These are phyloP conservation scores for Micronycteris hirsuta DNA, from an alignment of 2,113 vertebrate genomes.

Conservation along the genomic window DNA sequence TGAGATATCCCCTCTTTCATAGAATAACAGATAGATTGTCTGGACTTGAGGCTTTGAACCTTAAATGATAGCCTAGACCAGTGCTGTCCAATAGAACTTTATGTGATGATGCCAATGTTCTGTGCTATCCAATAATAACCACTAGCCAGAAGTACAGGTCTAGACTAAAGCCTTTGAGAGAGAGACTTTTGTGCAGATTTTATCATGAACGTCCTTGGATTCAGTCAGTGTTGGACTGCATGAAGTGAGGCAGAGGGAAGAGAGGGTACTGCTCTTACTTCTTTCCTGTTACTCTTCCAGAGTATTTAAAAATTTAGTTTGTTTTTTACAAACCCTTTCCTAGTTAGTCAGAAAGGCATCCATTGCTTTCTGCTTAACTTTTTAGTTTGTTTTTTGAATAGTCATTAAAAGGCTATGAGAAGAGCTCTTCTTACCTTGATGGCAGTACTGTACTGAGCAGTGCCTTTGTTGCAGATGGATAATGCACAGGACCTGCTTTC, in stretches of 20 bases:
- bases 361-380: background rate
- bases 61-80: background rate
- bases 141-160: background rate
- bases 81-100: background rate
- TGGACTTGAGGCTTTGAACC: background rate
- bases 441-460: background rate
- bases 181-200: conserved; percentile 12
- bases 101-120: background rate
- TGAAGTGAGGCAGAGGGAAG: background rate
- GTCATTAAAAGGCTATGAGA: background rate
- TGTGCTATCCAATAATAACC: background rate
- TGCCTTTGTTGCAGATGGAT: conserved; percentile 87
- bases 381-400: conserved; percentile 34
- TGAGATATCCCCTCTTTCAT: background rate
- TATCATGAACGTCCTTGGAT: background rate
- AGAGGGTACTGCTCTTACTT: background rate
- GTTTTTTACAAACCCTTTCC: conserved; percentile 1
- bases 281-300: background rate
- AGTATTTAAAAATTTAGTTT: conserved; percentile 10
- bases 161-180: conserved; percentile 17
- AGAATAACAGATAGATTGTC: background rate
- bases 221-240: background rate
- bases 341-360: background rate
- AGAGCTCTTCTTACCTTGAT: background rate
- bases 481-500: conserved; percentile 91